Percentiles rank a stretch among this genome's conserved stretches.
These are phyloP conservation scores for Seriola dumerili DNA, from an alignment of 2,113 vertebrate species.

Conservation along the genomic window DNA sequence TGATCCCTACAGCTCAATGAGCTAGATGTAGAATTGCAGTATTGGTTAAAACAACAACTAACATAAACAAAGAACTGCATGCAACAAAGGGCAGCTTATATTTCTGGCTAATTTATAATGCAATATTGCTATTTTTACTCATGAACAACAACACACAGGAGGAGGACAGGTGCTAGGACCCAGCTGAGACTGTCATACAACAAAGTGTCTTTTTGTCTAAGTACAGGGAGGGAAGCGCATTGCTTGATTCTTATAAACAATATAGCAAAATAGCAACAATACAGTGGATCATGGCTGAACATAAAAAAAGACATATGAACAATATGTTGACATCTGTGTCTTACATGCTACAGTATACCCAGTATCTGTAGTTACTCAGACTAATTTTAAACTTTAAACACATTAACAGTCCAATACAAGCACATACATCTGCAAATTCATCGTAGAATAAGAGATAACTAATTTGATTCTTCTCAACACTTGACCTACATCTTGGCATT, in stretches of 20 bases:
- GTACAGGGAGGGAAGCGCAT: background rate
- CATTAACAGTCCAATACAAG: background rate
- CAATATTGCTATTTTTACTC: slow-evolving; percentile 11
- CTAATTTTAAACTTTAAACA: background rate
- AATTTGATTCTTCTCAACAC: too few relatives aligned
- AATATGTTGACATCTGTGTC: background rate
- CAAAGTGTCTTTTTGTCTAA: slow-evolving; percentile 12
- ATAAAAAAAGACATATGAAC: background rate
- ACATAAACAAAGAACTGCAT: slow-evolving; percentile 67
- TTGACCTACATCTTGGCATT: background rate
- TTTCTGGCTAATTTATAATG: slow-evolving; percentile 20
- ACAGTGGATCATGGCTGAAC: background rate
- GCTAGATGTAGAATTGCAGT: slow-evolving; percentile 75
- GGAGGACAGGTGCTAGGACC: slow-evolving; percentile 1
- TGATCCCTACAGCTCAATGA: slow-evolving; percentile 88
- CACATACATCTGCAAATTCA: background rate
- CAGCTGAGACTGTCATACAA: background rate
- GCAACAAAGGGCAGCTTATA: background rate
- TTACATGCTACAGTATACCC: background rate
- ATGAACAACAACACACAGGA: slow-evolving; percentile 2
- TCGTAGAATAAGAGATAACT: too few relatives aligned
- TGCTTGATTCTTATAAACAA: background rate
- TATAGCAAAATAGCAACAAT: background rate
- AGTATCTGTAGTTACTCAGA: background rate
- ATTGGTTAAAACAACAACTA: slow-evolving; percentile 69